A percentile compares a stretch with the other conserved stretches of the same genome.
Evolutionary conservation across 2,797 vertebrate species (phyloP).

Genomic region (Eulemur albifrons): DNA sequence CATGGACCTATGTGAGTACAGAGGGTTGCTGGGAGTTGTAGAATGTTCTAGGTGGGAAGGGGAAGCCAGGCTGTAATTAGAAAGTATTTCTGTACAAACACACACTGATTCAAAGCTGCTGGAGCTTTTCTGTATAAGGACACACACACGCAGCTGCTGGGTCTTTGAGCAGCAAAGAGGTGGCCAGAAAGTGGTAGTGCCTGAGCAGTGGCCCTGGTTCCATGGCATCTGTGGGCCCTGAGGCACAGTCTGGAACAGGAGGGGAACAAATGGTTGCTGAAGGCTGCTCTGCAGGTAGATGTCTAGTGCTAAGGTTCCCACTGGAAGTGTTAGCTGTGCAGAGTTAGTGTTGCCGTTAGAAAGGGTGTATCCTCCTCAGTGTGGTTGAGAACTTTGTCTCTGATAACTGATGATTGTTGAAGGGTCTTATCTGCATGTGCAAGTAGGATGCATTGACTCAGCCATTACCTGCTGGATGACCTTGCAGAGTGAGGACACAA

Average conservation of each 20-base stretch:
- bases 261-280: neutral
- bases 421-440: neutral
- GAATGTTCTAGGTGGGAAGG: neutral
- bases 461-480: neutral
- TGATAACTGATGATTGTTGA: neutral
- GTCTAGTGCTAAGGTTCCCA: neutral
- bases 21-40: neutral
- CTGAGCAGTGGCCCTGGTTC: neutral
- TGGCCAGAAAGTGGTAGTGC: neutral
- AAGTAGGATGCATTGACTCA: neutral
- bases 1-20: neutral
- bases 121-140: neutral
- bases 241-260: neutral
- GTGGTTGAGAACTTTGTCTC: neutral
- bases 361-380: neutral
- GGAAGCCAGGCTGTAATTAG: neutral
- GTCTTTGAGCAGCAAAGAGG: neutral
- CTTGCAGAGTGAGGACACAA: neutral
- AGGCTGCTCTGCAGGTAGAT: neutral
- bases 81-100: neutral
- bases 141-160: neutral
- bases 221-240: neutral
- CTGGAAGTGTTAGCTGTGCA: neutral
- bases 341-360: neutral
- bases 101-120: neutral